Conservation (phyloP, 1,140 invertebrate genomes). For the Bombus confusus region DNA sequence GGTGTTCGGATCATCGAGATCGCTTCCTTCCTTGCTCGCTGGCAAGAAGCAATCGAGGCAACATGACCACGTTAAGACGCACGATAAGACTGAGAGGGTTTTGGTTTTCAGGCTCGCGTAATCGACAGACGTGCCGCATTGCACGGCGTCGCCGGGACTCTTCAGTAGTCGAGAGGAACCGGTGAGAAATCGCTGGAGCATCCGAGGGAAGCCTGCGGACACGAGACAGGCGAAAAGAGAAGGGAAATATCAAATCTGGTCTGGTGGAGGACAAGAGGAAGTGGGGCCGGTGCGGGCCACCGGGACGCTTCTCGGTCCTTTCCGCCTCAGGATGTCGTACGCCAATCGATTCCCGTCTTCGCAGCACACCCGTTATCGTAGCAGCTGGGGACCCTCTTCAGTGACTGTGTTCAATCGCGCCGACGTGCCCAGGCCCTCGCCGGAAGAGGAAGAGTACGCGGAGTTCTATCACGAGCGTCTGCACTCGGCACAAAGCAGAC, state of each 20-base stretch:
- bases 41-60: background rate
- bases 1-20: background rate
- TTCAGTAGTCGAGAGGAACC: conserved; percentile 20
- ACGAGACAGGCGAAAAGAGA: background rate
- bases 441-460: conserved; percentile 87
- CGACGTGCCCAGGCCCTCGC: conserved; percentile 84
- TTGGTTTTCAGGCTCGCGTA: conserved; percentile 39
- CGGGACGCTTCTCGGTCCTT: conserved; percentile 34
- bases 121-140: conserved; percentile 50
- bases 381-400: conserved; percentile 86
- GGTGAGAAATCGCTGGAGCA: conserved; percentile 25
- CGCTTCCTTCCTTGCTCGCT: background rate
- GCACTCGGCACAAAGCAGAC: conserved; percentile 88
- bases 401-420: conserved; percentile 83
- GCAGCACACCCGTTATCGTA: conserved; percentile 84
- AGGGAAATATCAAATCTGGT: background rate
- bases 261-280: conserved; percentile 5
- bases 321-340: conserved; percentile 82
- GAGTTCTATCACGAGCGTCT: conserved; percentile 90
- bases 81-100: conserved; percentile 12
- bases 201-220: background rate
- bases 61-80: background rate
- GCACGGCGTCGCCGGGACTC: conserved; percentile 10
- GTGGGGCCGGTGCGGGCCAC: conserved; percentile 31
- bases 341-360: conserved; percentile 84